Percentiles rank a stretch among this genome's conserved stretches.
Conservation (phyloP, 2,113 vertebrate genomes). For the Lophotis ruficrista region DNA sequence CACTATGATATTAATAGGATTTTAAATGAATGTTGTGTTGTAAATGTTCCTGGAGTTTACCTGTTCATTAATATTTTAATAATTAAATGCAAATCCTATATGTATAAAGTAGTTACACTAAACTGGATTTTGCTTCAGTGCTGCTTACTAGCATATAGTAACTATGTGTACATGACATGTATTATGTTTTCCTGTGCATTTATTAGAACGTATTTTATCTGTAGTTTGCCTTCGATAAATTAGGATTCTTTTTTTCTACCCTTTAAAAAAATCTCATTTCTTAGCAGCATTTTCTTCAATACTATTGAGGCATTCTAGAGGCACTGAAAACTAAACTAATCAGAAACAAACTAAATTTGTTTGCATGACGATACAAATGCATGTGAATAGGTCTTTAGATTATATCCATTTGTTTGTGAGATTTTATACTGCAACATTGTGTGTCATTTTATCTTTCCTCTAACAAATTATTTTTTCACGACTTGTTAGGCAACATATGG, state of each 20-base stretch:
- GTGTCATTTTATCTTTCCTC: neutral
- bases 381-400: neutral
- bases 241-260: neutral
- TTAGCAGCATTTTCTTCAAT: constrained; percentile 15
- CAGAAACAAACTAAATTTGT: neutral
- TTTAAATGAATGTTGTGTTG: neutral
- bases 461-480: neutral
- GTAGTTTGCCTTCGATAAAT: neutral
- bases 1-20: neutral
- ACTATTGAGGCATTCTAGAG: neutral
- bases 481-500: neutral
- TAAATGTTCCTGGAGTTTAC: neutral
- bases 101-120: neutral
- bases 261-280: neutral
- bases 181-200: neutral
- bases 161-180: neutral
- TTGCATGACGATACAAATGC: neutral
- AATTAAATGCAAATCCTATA: neutral
- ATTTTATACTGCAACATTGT: neutral
- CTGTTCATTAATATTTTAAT: neutral
- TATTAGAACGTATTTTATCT: constrained; percentile 18
- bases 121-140: neutral
- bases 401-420: neutral
- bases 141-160: neutral
- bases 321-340: neutral